These are phyloP conservation scores for Heptranchias perlo DNA, from an alignment of 2,113 vertebrate genomes.

Conservation along the genomic window DNA sequence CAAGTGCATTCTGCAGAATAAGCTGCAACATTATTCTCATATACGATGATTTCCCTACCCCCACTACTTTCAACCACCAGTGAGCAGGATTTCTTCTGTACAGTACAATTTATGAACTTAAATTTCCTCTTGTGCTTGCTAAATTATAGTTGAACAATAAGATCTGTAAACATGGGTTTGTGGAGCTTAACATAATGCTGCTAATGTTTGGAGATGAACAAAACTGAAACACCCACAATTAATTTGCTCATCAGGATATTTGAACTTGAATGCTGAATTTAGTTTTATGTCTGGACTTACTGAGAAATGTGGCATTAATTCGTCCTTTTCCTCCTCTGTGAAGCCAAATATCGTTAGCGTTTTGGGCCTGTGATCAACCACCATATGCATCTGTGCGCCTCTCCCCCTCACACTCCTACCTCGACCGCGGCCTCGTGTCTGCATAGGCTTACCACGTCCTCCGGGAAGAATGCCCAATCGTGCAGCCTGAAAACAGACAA, in stretches of 20 bases:
- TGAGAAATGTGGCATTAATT: conserved; percentile 88
- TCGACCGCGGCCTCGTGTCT: conserved; percentile 61
- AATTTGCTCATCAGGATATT: not conserved
- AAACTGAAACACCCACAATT: not conserved
- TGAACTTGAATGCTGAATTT: not conserved
- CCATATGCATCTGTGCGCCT: conserved; percentile 80
- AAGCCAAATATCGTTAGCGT: conserved; percentile 79
- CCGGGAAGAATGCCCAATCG: conserved; percentile 77
- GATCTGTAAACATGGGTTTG: too few relatives aligned
- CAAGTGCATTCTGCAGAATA: not conserved
- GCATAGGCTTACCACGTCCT: conserved; percentile 69
- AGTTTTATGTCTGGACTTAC: conserved; percentile 57
- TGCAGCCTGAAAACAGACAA: conserved; percentile 65
- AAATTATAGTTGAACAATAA: not conserved
- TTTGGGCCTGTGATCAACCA: conserved; percentile 89
- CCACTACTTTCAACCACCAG: not conserved
- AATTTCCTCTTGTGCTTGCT: not conserved
- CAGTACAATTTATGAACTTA: not conserved
- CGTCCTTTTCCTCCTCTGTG: conserved; percentile 86
- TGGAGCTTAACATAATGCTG: not conserved
- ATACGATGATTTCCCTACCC: not conserved
- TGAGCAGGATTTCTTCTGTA: not conserved
- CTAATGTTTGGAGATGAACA: not conserved
- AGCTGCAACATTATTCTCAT: too few relatives aligned
- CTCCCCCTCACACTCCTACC: conserved; percentile 72